Evolutionary conservation across 2,113 vertebrate species (phyloP).

Genomic region (Epinephelus fuscoguttatus): DNA sequence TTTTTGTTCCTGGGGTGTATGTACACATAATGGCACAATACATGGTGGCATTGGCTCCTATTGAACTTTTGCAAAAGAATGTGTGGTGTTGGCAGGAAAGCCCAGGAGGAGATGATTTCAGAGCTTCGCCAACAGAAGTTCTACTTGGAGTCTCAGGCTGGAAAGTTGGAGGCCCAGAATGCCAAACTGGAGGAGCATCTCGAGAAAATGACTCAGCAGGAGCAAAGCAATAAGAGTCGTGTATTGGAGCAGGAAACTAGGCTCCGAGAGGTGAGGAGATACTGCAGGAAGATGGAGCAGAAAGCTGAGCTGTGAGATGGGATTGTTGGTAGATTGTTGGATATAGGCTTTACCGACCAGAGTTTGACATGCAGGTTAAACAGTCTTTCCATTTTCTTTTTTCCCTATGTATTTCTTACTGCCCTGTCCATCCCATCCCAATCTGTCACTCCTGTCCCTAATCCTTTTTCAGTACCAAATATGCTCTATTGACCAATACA

Average conservation of each 20-base stretch:
- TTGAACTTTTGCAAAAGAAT: constrained; percentile 12
- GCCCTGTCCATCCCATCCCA: not conserved
- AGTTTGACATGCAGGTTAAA: not conserved
- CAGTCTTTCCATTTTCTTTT: not conserved
- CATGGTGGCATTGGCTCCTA: not conserved
- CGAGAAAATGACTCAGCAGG: constrained; percentile 97
- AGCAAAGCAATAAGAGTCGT: constrained; percentile 94
- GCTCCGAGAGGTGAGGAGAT: constrained; percentile 90
- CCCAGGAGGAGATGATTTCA: constrained; percentile 99
- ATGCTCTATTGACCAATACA: too few relatives aligned
- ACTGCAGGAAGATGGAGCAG: not conserved
- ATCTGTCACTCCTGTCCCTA: not conserved
- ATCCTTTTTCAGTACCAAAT: not conserved
- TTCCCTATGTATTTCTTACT: not conserved
- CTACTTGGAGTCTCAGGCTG: constrained; percentile 98
- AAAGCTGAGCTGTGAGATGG: not conserved
- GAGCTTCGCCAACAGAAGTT: constrained; percentile 99
- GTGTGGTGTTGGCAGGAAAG: constrained; percentile 89
- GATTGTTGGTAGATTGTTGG: not conserved
- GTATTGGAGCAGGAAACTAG: constrained; percentile 93
- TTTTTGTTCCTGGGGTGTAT: not conserved
- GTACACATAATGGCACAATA: not conserved
- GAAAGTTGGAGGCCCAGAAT: constrained; percentile 98
- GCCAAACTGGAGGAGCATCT: constrained; percentile 98
- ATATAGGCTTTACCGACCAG: too few relatives aligned